Conservation (phyloP, 2,888 invertebrate genomes). For the Salticus scenicus region DNA sequence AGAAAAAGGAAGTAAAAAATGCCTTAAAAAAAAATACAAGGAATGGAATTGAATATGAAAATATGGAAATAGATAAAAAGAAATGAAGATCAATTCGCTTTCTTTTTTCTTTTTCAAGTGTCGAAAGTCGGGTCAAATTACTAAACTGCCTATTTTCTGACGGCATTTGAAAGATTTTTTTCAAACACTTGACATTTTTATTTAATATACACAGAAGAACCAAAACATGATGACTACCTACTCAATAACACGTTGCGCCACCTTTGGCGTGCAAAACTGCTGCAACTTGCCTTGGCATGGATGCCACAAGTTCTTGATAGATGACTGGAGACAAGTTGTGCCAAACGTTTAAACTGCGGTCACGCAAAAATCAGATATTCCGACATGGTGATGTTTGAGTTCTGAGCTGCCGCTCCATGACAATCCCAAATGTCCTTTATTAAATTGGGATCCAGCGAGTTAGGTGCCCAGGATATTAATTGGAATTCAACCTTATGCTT, state of each 20-base stretch:
- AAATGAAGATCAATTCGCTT: too few species aligned
- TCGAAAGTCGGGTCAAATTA: too few species aligned
- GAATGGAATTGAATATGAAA: too few species aligned
- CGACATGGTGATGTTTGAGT: conserved; percentile 3
- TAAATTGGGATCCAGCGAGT: conserved; percentile 22
- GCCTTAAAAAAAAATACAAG: too few species aligned
- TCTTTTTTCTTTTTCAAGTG: too few species aligned
- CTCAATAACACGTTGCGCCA: neutral
- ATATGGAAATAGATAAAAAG: too few species aligned
- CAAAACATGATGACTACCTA: neutral
- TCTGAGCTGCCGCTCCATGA: conserved; percentile 13
- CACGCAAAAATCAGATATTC: neutral
- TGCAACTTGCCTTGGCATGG: neutral
- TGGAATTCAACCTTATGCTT: conserved; percentile 17
- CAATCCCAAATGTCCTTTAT: conserved; percentile 26
- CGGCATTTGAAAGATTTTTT: too few species aligned
- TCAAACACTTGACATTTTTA: too few species aligned
- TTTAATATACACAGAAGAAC: neutral
- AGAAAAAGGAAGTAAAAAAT: too few species aligned
- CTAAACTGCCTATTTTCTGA: too few species aligned
- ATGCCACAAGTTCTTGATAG: neutral
- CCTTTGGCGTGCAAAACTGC: neutral
- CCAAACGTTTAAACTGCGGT: neutral
- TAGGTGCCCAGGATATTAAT: conserved; percentile 8
- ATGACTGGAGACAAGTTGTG: neutral